phyloP scores from a whole-genome alignment of 2,797 vertebrate species.

The Falco rusticolus region DNA sequence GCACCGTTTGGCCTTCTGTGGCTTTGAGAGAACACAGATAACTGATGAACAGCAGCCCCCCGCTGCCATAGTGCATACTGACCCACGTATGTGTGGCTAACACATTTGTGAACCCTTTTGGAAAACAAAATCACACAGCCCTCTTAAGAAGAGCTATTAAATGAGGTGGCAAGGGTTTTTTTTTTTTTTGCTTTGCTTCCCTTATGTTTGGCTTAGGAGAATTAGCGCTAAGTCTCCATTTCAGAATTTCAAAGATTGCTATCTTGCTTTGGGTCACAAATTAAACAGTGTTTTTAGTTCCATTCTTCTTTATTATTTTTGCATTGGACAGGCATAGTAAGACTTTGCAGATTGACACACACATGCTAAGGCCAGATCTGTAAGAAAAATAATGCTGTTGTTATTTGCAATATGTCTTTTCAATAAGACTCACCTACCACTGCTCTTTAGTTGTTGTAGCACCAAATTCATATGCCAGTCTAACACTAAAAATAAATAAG shows the following conservation, averaged over 20 bases:
- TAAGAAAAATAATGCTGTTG: not conserved
- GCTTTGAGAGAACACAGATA: not conserved
- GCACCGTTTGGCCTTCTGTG: not conserved
- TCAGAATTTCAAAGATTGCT: not conserved
- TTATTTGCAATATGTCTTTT: not conserved
- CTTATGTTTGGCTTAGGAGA: not conserved
- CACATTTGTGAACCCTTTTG: not conserved
- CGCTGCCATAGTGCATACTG: not conserved
- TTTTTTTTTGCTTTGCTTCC: not conserved
- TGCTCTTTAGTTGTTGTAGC: not conserved
- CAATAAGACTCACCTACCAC: not conserved
- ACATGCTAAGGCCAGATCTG: not conserved
- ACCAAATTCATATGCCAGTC: constrained; percentile 26
- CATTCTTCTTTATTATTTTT: not conserved
- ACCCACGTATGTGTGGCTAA: not conserved
- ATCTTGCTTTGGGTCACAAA: not conserved
- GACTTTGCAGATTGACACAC: not conserved
- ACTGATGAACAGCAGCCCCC: not conserved
- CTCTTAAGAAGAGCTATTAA: not conserved
- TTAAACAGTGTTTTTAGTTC: not conserved
- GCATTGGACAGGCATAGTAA: not conserved
- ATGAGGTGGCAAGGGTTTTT: not conserved
- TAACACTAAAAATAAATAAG: constrained; percentile 44
- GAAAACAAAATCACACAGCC: not conserved
- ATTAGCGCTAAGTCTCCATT: not conserved